Conservation (phyloP, 2,113 vertebrate species). For the Mustela lutreola region DNA sequence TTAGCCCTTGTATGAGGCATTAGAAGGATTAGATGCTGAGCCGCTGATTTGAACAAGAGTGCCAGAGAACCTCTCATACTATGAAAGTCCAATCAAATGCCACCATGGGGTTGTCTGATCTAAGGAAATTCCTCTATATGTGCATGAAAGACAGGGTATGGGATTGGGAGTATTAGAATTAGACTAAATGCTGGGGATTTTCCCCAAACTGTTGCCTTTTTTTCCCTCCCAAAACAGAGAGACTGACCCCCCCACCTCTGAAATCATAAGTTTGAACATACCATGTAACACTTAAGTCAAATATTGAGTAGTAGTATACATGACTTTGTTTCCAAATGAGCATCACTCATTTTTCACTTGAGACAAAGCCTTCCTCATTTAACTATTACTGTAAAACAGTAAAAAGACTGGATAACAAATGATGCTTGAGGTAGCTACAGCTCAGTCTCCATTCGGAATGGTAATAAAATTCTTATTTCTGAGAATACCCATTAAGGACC, state of each 20-base stretch:
- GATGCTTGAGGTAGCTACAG: background rate
- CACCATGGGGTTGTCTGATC: background rate
- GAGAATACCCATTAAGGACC: background rate
- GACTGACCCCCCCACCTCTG: background rate
- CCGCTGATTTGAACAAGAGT: background rate
- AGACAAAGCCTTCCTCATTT: background rate
- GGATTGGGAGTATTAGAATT: background rate
- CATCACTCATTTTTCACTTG: background rate
- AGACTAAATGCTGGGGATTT: background rate
- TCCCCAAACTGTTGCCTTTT: background rate
- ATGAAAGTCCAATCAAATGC: background rate
- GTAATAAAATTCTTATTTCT: background rate
- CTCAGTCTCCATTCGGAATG: background rate
- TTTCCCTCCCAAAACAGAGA: background rate
- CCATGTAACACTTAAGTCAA: background rate
- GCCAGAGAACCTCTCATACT: background rate
- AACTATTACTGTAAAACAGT: background rate
- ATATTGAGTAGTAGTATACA: background rate
- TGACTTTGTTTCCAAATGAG: background rate
- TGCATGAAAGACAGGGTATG: background rate
- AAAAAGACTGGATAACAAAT: background rate
- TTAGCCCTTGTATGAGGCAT: background rate
- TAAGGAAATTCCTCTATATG: background rate
- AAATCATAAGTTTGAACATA: background rate
- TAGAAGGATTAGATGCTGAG: background rate